Percentiles rank a stretch among this genome's conserved stretches.
These are phyloP conservation scores for Porites divaricata DNA, from an alignment of 92 coral and sea anemone species.

Conservation along the genomic window DNA sequence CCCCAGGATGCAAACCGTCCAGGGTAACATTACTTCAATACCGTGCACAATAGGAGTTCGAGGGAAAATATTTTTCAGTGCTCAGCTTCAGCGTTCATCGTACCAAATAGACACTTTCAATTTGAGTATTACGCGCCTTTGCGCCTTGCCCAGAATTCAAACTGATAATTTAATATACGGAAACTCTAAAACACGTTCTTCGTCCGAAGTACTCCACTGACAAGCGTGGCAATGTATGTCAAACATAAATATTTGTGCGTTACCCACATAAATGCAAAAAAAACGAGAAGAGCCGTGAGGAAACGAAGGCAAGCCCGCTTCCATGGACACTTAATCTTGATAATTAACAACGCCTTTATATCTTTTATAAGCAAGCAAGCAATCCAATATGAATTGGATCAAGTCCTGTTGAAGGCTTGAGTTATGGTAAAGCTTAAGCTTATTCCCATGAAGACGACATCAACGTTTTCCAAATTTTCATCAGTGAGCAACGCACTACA, in stretches of 20 bases:
- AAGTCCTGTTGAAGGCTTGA: neutral
- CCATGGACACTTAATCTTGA: neutral
- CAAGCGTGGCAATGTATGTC: conserved; percentile 23
- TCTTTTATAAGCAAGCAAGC: neutral
- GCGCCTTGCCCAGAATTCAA: neutral
- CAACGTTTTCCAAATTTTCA: neutral
- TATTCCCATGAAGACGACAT: neutral
- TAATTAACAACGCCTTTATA: neutral
- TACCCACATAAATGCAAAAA: neutral
- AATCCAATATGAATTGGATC: neutral
- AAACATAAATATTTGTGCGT: conserved; percentile 40
- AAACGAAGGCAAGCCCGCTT: neutral
- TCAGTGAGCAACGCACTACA: neutral
- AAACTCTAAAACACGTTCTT: neutral
- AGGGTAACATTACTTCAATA: no score
- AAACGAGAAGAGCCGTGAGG: neutral
- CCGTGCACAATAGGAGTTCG: no score
- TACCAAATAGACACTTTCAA: no score
- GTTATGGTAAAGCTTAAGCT: no score
- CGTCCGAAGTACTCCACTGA: neutral
- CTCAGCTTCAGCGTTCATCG: no score
- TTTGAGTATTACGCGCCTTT: neutral
- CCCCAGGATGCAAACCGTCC: no score
- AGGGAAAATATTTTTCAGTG: no score
- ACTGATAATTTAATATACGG: no score